Conservation (phyloP, 2,888 invertebrate species). For the Drosophila monieri region DNA sequence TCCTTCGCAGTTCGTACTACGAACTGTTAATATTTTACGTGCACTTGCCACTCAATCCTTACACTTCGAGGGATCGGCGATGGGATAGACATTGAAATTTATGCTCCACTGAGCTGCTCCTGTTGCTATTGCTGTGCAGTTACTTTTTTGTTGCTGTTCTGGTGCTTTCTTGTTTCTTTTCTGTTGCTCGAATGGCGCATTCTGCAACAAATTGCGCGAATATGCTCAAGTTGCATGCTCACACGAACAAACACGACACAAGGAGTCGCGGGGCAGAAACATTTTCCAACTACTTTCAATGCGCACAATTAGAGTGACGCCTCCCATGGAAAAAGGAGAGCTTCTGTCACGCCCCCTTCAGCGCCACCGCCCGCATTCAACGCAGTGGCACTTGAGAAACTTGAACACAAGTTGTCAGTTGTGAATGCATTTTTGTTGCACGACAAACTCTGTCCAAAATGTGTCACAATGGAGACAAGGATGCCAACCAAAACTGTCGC, state of each 20-base stretch:
- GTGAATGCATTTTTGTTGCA: constrained; percentile 28
- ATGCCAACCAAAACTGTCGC: background rate
- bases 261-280: constrained; percentile 22
- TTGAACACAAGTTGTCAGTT: constrained; percentile 33
- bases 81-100: constrained; percentile 52
- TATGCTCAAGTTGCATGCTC: constrained; percentile 60
- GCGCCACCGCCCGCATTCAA: background rate
- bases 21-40: constrained; percentile 68
- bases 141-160: constrained; percentile 6
- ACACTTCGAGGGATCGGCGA: background rate
- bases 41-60: constrained; percentile 51
- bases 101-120: constrained; percentile 56
- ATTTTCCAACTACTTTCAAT: constrained; percentile 65
- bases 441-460: constrained; percentile 21
- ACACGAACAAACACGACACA: constrained; percentile 30
- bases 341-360: background rate
- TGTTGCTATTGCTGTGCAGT: constrained; percentile 32
- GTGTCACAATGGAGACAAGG: constrained; percentile 3
- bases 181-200: constrained; percentile 50
- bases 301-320: constrained; percentile 69
- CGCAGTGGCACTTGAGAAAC: constrained; percentile 20
- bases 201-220: constrained; percentile 70
- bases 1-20: constrained; percentile 15
- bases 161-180: background rate
- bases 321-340: constrained; percentile 5